Conservation (phyloP, 2,113 vertebrate genomes). For the Ovibos moschatus region DNA sequence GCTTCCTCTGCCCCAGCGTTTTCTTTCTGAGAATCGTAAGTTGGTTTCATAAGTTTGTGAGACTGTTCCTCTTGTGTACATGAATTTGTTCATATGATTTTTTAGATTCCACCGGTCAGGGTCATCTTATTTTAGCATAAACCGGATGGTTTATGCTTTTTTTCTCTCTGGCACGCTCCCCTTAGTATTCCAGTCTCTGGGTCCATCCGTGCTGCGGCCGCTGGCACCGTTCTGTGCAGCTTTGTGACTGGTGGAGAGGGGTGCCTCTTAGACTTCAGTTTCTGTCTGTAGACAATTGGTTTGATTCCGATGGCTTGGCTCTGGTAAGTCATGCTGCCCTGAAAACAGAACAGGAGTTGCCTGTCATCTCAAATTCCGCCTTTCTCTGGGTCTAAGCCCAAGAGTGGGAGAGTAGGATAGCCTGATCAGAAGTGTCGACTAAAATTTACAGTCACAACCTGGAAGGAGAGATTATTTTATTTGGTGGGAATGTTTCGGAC, state of each 20-base stretch:
- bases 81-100: not conserved
- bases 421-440: not conserved
- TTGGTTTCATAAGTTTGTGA: not conserved
- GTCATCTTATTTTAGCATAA: not conserved
- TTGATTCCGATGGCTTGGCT: not conserved
- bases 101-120: not conserved
- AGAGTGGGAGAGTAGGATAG: not conserved
- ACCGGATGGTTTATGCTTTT: not conserved
- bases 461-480: not conserved
- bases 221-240: not conserved
- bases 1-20: not conserved
- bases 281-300: not conserved
- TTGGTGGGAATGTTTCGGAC: not conserved
- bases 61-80: not conserved
- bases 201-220: not conserved
- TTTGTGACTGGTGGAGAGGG: not conserved
- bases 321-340: not conserved
- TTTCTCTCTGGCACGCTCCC: not conserved
- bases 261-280: not conserved
- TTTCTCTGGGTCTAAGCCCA: not conserved
- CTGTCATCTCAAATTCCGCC: not conserved
- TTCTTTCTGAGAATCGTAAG: not conserved
- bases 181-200: not conserved
- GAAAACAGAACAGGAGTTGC: not conserved
- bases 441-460: not conserved